Base-by-base conservation (phyloP, 1,140 invertebrate species). In the Triops longicaudatus region DNA sequence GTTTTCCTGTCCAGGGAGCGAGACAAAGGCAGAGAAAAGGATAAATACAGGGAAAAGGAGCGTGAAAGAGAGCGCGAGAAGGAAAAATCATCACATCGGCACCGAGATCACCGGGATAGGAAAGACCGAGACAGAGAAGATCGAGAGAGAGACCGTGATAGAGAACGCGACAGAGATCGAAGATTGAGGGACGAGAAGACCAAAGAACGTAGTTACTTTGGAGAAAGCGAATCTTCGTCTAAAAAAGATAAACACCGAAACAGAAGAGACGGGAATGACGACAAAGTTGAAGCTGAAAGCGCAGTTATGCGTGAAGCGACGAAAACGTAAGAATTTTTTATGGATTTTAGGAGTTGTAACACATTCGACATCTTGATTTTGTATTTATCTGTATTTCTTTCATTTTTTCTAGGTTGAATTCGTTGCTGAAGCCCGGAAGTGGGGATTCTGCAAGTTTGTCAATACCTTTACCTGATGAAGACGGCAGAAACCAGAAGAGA, bases 31-130 rank as follows among this genome's bases (percentile, higher is more conserved):
- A 85, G 82, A 79, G 86, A 87, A 79, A 84, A 85, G 43, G 81
- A 82, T 1, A 84, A 85, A 3, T 87, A 87, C 22, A 86, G 86
- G 74, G 83, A 84, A 11, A 85, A 85, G 72, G 85, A 85, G 73
- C 31, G 37, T 26, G 77, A 77, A 73, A 28, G 76, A 79, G 77
- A 26, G 74, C 71, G 37, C 37, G 76, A 79, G 77, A 79, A 81
- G 14, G 76, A 79, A 78, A 79, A 81, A 14, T 80, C 82, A 9
- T 26, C 31, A 37, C 63, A 50, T 12, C 78, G 75, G 74, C 50
- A 63, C 14, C 44, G 44, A 9, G 73, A 81, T 71, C 80, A 80
- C 22, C 50, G 81, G 76, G 80, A 83, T 41, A 76, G 82, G 50
- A 41, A 78, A 44, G 63, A 77, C 6, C 72, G 80, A 27, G 78